Evolutionary conservation across 2,113 vertebrate species (phyloP).

Genomic region (Phasianus colchicus): DNA sequence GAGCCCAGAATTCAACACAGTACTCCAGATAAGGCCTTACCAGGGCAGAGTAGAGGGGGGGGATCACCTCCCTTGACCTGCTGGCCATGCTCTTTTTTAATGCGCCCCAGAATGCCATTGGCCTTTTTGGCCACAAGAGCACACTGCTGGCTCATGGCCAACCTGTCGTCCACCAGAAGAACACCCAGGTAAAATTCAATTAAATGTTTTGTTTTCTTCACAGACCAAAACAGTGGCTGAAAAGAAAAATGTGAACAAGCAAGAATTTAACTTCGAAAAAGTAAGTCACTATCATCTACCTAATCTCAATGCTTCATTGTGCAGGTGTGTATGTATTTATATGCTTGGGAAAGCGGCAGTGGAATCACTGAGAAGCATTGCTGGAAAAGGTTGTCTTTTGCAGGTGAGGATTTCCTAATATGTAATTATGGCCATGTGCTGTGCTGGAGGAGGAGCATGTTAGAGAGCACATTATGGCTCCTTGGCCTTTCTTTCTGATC

Average conservation of each 20-base stretch:
- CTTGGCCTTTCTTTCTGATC: not conserved
- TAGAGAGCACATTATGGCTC: not conserved
- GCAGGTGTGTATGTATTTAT: not conserved
- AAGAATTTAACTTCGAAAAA: slow-evolving; percentile 89
- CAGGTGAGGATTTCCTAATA: not conserved
- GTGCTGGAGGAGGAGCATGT: not conserved
- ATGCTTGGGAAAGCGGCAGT: rapidly evolving
- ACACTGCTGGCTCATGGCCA: no score
- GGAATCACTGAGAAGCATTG: not conserved
- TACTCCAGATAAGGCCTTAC: no score
- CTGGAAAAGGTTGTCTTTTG: not conserved
- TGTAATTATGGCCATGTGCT: not conserved
- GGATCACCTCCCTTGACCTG: no score
- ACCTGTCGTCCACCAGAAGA: no score
- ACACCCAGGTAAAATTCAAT: not conserved
- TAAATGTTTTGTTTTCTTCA: slow-evolving; percentile 16
- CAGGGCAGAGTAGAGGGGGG: no score
- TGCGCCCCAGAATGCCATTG: no score
- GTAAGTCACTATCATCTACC: slow-evolving; percentile 70
- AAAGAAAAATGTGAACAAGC: slow-evolving; percentile 54
- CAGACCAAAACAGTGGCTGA: slow-evolving; percentile 45
- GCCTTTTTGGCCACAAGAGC: no score
- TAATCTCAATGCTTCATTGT: not conserved
- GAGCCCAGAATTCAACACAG: no score
- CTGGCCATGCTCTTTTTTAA: no score